Base-by-base conservation (phyloP, 2,797 vertebrate genomes). In the Enteromius anoplus region DNA sequence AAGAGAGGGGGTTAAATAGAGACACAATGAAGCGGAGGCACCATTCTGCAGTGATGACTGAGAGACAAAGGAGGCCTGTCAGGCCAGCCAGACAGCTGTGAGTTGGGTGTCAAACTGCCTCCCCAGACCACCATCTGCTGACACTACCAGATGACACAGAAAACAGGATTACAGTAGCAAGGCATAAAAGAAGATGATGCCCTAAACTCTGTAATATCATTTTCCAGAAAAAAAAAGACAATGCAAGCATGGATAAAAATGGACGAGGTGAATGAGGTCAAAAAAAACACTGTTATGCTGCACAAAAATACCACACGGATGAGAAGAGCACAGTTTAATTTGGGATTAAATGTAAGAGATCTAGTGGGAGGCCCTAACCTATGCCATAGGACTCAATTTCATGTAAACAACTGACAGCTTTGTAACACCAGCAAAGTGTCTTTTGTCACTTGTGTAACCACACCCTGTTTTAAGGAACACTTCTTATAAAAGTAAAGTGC, bases 151-250 rank as follows among this genome's bases (percentile, higher is more conserved):
- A 94, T 93, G 93, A 95, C 87, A 89, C 89, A 92, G 92, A 93
- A 94, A 95, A 95, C 91, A 93, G 92, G 93, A 94, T 95, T 94
- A 95, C 90, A 91, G 91, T 93, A 92, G 87, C 84, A 78, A 72
- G 89, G 91, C 89, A 91, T 91, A 92, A 89, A 91, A 88, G 89
- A 89, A 89, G 89, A 89, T 87, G 92, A 93, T 92, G 92, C 93
- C 91, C 92, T 91, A 92, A 93, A 92, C 92, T 91, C 90, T 88
- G 91, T 93, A 92, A 93, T 93, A 94, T 91, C 58, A 91, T 93
- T 94, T 89, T 93, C 89, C 88, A 89, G 90, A 88, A 90, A 88
- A 83, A 45, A 45, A 45, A 76, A 86, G 77, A 68, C 76, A 79
- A 82, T 29, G 69, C 69, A 69, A 86, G 87, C 86, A 83, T 87